These are phyloP conservation scores for Andrena minutula DNA, from an alignment of 2,888 invertebrate species.

Conservation along the genomic window DNA sequence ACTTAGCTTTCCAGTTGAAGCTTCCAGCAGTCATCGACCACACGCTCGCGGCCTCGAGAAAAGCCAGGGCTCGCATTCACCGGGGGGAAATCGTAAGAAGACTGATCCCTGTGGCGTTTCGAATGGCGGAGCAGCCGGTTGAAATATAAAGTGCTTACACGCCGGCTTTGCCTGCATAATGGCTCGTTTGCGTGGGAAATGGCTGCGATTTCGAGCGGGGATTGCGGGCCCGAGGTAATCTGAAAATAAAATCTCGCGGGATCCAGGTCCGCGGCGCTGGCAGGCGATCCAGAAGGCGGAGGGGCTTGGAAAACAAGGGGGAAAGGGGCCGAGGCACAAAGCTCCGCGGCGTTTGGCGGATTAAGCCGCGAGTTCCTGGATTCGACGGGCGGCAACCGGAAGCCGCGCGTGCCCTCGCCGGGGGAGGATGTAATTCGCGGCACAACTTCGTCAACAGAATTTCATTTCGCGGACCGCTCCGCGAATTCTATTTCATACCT, in stretches of 20 bases:
- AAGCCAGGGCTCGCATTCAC: too few relatives aligned
- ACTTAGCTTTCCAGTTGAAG: too few relatives aligned
- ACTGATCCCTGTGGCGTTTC: slow-evolving; percentile 32
- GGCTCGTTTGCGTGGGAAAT: slow-evolving; percentile 71
- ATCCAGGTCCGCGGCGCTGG: background rate
- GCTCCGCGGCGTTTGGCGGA: slow-evolving; percentile 18
- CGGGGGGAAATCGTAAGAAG: slow-evolving; percentile 5
- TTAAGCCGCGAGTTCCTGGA: slow-evolving; percentile 31
- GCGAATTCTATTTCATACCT: slow-evolving; percentile 41
- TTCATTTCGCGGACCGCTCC: slow-evolving; percentile 37
- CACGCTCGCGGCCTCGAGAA: too few relatives aligned
- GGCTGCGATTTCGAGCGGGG: slow-evolving; percentile 69
- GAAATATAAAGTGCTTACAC: slow-evolving; percentile 73
- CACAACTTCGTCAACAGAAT: slow-evolving; percentile 40
- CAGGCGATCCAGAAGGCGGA: too few relatives aligned
- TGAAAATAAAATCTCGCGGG: slow-evolving; percentile 70
- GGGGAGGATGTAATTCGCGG: slow-evolving; percentile 34
- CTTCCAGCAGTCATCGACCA: too few relatives aligned
- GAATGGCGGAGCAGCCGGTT: slow-evolving; percentile 60
- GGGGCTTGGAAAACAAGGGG: background rate
- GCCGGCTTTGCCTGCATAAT: slow-evolving; percentile 68
- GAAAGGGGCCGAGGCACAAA: background rate
- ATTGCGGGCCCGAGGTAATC: slow-evolving; percentile 69
- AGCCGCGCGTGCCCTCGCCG: background rate
- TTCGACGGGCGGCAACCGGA: background rate